phyloP scores from a whole-genome alignment of 2,888 invertebrate genomes.

The Drosophila maculinotata region DNA sequence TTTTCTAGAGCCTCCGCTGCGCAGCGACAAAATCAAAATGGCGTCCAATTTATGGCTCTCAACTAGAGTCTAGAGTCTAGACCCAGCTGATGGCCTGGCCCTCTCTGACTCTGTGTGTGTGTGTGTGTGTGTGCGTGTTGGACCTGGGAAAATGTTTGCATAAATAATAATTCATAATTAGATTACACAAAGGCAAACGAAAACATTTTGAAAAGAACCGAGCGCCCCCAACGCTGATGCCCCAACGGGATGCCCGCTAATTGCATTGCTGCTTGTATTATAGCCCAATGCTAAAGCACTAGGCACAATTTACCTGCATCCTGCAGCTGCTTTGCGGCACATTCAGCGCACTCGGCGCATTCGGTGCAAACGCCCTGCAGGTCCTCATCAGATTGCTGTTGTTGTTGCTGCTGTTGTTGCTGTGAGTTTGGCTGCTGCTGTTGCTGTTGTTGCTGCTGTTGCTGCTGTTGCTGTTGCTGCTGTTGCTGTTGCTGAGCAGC shows the following conservation, averaged over 20 bases:
- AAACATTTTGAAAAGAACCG: slow-evolving; percentile 50
- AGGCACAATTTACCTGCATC: slow-evolving; percentile 80
- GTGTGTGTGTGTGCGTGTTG: background rate
- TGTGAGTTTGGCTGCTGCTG: slow-evolving; percentile 47
- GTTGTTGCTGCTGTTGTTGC: slow-evolving; percentile 52
- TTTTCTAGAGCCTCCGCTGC: slow-evolving; percentile 8
- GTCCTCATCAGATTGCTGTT: slow-evolving; percentile 79
- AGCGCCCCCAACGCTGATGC: background rate
- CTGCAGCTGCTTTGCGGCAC: slow-evolving; percentile 85
- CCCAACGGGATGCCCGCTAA: slow-evolving; percentile 42
- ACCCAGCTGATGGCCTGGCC: slow-evolving; percentile 17
- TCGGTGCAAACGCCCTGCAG: slow-evolving; percentile 84
- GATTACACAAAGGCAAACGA: slow-evolving; percentile 70
- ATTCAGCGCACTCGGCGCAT: slow-evolving; percentile 85
- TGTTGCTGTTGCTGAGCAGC: slow-evolving; percentile 54
- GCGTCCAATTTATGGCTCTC: slow-evolving; percentile 48
- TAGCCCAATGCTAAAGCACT: background rate
- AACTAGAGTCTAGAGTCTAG: slow-evolving; percentile 22
- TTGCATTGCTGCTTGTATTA: slow-evolving; percentile 43
- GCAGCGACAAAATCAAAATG: slow-evolving; percentile 53
- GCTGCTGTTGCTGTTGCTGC: slow-evolving; percentile 53
- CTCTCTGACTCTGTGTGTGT: background rate
- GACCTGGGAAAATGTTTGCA: slow-evolving; percentile 60
- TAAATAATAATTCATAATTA: slow-evolving; percentile 78
- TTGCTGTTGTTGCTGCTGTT: slow-evolving; percentile 44